A percentile compares a stretch with the other conserved stretches of the same genome.
These are phyloP conservation scores for Sternarchorhynchus goeldii DNA, from an alignment of 2,797 vertebrate genomes.

Conservation along the genomic window DNA sequence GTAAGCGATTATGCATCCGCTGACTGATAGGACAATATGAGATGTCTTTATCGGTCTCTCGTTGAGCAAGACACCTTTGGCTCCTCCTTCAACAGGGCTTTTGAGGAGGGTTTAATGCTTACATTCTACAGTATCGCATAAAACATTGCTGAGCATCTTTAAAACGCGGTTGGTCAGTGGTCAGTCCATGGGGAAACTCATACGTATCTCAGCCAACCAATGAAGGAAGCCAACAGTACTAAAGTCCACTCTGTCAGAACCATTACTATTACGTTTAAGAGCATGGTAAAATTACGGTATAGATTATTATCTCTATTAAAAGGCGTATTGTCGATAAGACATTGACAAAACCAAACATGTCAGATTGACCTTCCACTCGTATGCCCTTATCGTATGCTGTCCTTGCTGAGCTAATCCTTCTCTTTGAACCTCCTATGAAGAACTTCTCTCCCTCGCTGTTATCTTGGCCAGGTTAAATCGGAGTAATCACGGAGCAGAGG, in stretches of 20 bases:
- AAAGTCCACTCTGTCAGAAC: too few relatives aligned
- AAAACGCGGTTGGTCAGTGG: too few relatives aligned
- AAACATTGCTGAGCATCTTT: too few relatives aligned
- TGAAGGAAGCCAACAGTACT: too few relatives aligned
- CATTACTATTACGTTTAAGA: too few relatives aligned
- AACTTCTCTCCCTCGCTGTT: slow-evolving; percentile 15
- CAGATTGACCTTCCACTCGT: too few relatives aligned
- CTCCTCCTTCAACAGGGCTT: background rate
- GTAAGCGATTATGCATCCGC: too few relatives aligned
- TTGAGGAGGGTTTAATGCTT: background rate
- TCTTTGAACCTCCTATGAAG: slow-evolving; percentile 20
- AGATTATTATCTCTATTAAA: too few relatives aligned
- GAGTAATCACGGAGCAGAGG: slow-evolving; percentile 68
- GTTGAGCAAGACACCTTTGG: background rate
- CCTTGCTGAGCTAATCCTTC: background rate
- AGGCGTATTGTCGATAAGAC: background rate
- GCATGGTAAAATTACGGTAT: too few relatives aligned
- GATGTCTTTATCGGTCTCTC: background rate
- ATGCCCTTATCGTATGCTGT: background rate
- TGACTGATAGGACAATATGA: background rate
- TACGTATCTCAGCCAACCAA: too few relatives aligned
- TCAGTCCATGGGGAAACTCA: too few relatives aligned
- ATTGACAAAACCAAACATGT: background rate
- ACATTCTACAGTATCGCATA: too few relatives aligned
- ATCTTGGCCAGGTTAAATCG: slow-evolving; percentile 68